Percentiles rank a stretch among this genome's conserved stretches.
Conservation (phyloP, 2,113 vertebrate genomes). For the Embiotoca jacksoni region DNA sequence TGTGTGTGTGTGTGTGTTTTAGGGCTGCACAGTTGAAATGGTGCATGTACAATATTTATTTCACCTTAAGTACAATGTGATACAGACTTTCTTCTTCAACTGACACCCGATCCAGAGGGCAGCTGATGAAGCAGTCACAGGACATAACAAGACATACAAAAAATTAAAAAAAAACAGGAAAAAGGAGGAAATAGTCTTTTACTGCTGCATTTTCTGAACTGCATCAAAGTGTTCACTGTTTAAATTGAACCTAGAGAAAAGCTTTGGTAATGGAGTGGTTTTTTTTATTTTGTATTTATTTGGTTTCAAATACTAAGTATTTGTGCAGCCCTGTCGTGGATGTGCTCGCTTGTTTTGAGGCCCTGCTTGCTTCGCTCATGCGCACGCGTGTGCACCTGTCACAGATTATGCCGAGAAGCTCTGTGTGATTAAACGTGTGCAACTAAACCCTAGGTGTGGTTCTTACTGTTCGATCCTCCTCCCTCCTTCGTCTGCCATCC, state of each 20-base stretch:
- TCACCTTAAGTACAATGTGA: neutral
- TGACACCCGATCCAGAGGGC: neutral
- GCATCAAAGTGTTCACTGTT: neutral
- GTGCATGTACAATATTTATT: neutral
- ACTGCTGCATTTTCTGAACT: neutral
- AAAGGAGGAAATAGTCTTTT: no score
- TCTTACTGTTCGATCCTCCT: conserved; percentile 61
- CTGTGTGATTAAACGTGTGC: conserved; percentile 52
- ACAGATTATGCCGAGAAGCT: conserved; percentile 17
- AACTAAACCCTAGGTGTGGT: conserved; percentile 73
- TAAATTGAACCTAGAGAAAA: neutral
- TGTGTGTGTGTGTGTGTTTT: conserved; percentile 8
- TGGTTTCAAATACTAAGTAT: neutral
- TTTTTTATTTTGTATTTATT: neutral
- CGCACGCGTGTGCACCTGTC: conserved; percentile 26
- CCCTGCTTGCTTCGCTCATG: conserved; percentile 71
- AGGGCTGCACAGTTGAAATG: conserved; percentile 48
- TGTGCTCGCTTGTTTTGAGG: conserved; percentile 41
- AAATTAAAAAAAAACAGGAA: no score
- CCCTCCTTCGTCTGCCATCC: conserved; percentile 58
- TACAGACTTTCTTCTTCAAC: neutral
- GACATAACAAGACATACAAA: neutral
- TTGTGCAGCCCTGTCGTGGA: conserved; percentile 43
- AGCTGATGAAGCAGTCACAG: neutral
- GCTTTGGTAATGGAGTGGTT: neutral